Percentiles rank a stretch among this genome's conserved stretches.
phyloP scores from a whole-genome alignment of 2,888 invertebrate genomes.

The Tryphoninae sp. region DNA sequence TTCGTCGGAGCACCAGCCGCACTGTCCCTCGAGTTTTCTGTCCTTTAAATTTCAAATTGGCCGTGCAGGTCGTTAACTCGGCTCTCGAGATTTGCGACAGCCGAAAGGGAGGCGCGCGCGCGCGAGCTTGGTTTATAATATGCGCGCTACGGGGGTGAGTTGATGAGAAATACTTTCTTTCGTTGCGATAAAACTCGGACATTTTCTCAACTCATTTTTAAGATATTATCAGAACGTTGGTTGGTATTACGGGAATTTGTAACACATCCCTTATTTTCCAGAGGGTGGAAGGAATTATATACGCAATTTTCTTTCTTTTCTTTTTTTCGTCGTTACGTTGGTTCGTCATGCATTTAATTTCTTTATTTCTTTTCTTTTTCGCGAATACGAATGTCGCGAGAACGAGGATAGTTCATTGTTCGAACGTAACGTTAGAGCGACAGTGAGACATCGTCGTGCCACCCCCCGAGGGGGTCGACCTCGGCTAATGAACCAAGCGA shows the following conservation, averaged over 20 bases:
- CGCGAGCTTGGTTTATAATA: conserved; percentile 9
- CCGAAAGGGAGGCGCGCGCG: neutral
- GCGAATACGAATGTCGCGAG: conserved; percentile 4
- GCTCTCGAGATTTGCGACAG: conserved; percentile 44
- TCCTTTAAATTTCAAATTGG: conserved; percentile 67
- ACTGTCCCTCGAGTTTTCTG: conserved; percentile 57
- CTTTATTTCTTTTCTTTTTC: neutral
- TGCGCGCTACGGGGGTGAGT: conserved; percentile 9
- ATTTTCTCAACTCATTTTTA: neutral
- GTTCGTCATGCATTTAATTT: neutral
- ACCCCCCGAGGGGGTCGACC: conserved; percentile 2
- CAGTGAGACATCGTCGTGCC: conserved; percentile 34
- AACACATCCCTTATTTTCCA: neutral
- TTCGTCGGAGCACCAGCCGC: conserved; percentile 43
- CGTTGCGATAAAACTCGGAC: conserved; percentile 15
- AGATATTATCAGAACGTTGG: neutral
- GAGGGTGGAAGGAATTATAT: no score
- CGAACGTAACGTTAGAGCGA: conserved; percentile 21
- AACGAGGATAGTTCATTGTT: conserved; percentile 2
- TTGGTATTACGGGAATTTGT: neutral
- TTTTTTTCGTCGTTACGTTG: neutral
- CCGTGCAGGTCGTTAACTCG: conserved; percentile 61
- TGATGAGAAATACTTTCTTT: conserved; percentile 24
- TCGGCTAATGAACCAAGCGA: conserved; percentile 38
- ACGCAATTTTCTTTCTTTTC: neutral